These are phyloP conservation scores for Hippasteria phrygiana DNA, from an alignment of 53 echinoderm and acorn worm species.

Conservation along the genomic window DNA sequence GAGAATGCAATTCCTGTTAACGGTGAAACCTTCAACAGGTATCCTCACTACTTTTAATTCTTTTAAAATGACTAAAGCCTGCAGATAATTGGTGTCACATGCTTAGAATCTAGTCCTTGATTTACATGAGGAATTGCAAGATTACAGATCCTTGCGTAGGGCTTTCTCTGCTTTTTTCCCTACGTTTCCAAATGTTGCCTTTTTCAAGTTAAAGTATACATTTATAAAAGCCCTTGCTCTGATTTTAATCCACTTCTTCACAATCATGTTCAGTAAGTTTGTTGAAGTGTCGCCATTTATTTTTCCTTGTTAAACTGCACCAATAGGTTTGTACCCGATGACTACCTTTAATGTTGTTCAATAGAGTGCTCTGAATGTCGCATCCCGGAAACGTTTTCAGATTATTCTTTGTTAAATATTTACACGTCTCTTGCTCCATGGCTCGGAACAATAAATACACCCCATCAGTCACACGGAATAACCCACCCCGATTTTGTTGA, in stretches of 20 bases:
- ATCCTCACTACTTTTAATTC: no score
- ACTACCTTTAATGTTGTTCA: not conserved
- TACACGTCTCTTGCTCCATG: no score
- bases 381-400: not conserved
- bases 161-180: constrained; percentile 15
- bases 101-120: not conserved
- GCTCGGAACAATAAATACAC: no score
- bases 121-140: no score
- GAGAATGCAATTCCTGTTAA: no score
- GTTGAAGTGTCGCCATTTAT: constrained; percentile 7
- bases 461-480: no score
- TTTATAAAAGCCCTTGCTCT: constrained; percentile 19
- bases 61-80: not conserved
- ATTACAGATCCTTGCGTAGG: constrained; percentile 14
- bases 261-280: not conserved
- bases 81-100: not conserved
- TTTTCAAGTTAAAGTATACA: constrained; percentile 10
- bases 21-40: no score
- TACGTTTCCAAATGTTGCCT: not conserved
- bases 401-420: no score
- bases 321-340: not conserved
- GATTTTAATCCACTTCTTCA: constrained; percentile 15
- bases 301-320: constrained; percentile 11
- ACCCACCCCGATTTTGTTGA: no score
- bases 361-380: not conserved